Base-by-base conservation (phyloP, 92 coral and sea anemone species). In the Heteractis magnifica region DNA sequence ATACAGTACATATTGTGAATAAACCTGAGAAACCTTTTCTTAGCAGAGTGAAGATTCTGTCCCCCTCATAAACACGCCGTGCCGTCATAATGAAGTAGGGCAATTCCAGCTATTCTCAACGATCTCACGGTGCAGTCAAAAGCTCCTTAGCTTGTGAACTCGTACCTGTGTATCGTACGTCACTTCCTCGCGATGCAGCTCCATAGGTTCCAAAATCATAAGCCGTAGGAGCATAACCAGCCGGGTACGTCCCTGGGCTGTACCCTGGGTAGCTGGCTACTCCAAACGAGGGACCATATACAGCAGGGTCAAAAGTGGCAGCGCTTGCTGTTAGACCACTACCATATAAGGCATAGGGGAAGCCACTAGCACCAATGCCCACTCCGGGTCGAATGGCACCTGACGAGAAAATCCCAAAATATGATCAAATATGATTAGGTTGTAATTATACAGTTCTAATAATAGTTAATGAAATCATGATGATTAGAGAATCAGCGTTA, bases 101-200 rank as follows among this genome's bases (percentile, higher is more conserved):
- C 20, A n/a, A 18, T 62, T 62, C 70, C 70, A 20, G 3, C 6
- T 12, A 13, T 59, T 11, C 18, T 78, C 14, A 44, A 12, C 7
- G 11, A 56, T 1, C 8, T 59, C 59, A 81, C 6, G 84, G 84
- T 65, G 84, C 58, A 68, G 84, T 62, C 73, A 94, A 88, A 8
- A 92, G 90, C 77, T 94, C 98, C 81, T 94, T 92, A 83, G 78
- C 81, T 73, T 79, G 86, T 48, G 86, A 56, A 41, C 72, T 90
- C 98, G 92, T 94, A 94, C 98, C 98, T 94, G 93, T 89, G 79
- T 91, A 92, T 53, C 94, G 93, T 60, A 91, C 90, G 82, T 91
- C 97, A 84, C 90, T 82, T 59, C 80, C 83, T n/a, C 87, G 77
- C 64, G 90, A 65, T 16, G 90, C 85, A 70, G 89, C 87, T 52